Conservation (phyloP, 1,140 invertebrate genomes). For the Oscheius sp. region DNA sequence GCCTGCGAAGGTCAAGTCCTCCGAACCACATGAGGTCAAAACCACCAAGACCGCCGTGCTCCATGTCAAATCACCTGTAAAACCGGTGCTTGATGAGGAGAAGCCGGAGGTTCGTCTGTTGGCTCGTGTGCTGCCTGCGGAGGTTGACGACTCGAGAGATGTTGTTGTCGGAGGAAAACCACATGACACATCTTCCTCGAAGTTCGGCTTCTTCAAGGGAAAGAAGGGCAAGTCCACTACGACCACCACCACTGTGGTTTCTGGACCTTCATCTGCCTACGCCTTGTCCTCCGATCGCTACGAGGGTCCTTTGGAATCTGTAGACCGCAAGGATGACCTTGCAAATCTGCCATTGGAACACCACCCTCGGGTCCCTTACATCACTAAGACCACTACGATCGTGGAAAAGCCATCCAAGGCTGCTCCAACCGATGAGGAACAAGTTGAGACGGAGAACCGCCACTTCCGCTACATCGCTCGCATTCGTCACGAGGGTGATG, state of each 20-base stretch:
- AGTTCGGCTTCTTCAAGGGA: neutral
- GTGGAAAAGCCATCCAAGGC: neutral
- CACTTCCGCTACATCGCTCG: neutral
- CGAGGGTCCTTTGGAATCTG: slow-evolving; percentile 12
- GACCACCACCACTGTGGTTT: too few relatives aligned
- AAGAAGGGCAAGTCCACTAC: neutral
- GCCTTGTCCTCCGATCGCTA: neutral
- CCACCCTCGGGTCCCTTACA: slow-evolving; percentile 1
- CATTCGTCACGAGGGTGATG: neutral
- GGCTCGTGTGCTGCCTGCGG: neutral
- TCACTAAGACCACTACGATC: neutral
- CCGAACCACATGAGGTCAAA: too few relatives aligned
- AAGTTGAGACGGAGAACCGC: neutral
- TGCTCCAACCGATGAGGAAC: too few relatives aligned
- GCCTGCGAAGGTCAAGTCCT: neutral
- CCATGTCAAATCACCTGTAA: neutral
- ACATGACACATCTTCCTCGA: neutral
- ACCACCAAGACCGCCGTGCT: neutral
- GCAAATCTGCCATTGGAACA: slow-evolving; percentile 5
- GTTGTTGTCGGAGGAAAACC: neutral
- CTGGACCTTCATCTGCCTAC: neutral
- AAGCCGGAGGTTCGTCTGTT: slow-evolving; percentile 1
- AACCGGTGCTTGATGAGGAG: neutral
- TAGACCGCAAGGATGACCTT: slow-evolving; percentile 5
- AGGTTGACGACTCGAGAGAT: neutral